Conservation (phyloP, 2,113 vertebrate genomes). For the Alectura lathami region DNA sequence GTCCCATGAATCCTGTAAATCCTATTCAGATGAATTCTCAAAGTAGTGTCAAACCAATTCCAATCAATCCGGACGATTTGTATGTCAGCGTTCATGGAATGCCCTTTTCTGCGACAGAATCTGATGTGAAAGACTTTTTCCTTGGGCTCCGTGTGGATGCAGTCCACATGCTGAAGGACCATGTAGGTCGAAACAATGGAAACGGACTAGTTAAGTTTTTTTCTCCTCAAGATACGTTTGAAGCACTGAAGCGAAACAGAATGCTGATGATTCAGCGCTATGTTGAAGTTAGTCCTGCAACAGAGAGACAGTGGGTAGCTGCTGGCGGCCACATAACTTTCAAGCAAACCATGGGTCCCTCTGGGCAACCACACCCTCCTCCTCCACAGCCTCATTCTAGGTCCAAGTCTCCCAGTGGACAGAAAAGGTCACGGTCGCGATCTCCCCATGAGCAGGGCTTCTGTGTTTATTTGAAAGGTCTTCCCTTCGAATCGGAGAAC, state of each 20-base stretch:
- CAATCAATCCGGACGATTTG: slow-evolving; percentile 89
- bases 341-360: slow-evolving; percentile 65
- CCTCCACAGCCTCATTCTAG: slow-evolving; percentile 75
- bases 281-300: slow-evolving; percentile 91
- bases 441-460: slow-evolving; percentile 94
- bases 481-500: slow-evolving; percentile 97
- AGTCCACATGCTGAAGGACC: slow-evolving; percentile 88
- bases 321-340: slow-evolving; percentile 78
- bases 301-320: slow-evolving; percentile 94
- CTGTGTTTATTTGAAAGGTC: slow-evolving; percentile 95
- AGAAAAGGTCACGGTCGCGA: slow-evolving; percentile 89
- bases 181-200: slow-evolving; percentile 89
- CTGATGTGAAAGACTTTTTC: slow-evolving; percentile 94
- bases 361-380: slow-evolving; percentile 81
- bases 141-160: slow-evolving; percentile 91
- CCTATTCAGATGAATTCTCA: slow-evolving; percentile 89
- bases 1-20: slow-evolving; percentile 86
- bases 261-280: slow-evolving; percentile 96
- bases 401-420: slow-evolving; percentile 81
- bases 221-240: slow-evolving; percentile 94
- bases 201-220: slow-evolving; percentile 95
- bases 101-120: slow-evolving; percentile 89
- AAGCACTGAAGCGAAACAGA: slow-evolving; percentile 92
- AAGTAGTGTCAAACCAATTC: slow-evolving; percentile 88
- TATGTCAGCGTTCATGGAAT: slow-evolving; percentile 93